Base-by-base conservation (phyloP, 2,888 invertebrate species). In the Ptilodon capucinus region DNA sequence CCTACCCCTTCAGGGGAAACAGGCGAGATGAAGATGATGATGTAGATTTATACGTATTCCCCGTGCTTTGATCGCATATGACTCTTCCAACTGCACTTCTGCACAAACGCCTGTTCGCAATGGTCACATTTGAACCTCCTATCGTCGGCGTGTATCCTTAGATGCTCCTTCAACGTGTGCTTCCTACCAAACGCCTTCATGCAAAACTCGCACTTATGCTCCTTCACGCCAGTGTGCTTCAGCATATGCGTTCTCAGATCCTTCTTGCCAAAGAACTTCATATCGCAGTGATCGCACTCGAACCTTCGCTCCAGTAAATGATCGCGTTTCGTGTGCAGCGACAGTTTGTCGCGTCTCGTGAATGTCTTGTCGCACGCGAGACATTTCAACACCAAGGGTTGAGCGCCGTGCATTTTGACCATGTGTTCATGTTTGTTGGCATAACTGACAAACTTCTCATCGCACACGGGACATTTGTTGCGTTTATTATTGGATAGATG, bases 1-100 rank as follows among this genome's bases (percentile, higher is more conserved):
- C n/a, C n/a, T n/a, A n/a, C n/a, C n/a, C n/a, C n/a, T n/a, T n/a
- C n/a, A n/a, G n/a, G n/a, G n/a, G n/a, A n/a, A n/a, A n/a, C n/a
- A n/a, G n/a, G n/a, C n/a, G n/a, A n/a, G n/a, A n/a, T n/a, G n/a
- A n/a, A n/a, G n/a, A n/a, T n/a, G n/a, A n/a, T n/a, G n/a, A n/a
- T n/a, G n/a, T n/a, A n/a, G n/a, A n/a, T n/a, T n/a, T 13, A 32
- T 50, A 64, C 51, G 2, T 30, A 42, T 17, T 51, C 49, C 17
- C 53, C 61, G 50, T 78, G 77, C 46, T 65, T 70, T 8, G 76
- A 78, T 6, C 78, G 79, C 68, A 88, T 79, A 54, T 90, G 90
- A 2, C 70, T 71, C 41, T 76, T 76, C 58, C 81, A 76, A 35
- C 79, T 84, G 63, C 74, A 50, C 65, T 83, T 71, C 63, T 85